Conservation (phyloP, 1,140 invertebrate genomes). For the silkworm (Bombyx mori) region DNA sequence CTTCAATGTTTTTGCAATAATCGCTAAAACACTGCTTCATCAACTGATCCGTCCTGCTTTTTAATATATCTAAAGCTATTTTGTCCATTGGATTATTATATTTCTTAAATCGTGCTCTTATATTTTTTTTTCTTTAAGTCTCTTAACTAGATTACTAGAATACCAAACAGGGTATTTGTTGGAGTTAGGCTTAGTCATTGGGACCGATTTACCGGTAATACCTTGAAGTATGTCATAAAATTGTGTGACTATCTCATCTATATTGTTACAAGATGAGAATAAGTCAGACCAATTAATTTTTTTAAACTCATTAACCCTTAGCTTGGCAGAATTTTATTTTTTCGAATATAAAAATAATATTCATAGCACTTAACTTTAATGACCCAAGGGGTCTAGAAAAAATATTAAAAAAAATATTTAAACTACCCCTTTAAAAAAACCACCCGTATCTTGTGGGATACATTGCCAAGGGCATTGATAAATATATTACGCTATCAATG, state of each 20-base stretch:
- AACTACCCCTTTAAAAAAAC: too few species aligned
- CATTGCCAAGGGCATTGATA: too few species aligned
- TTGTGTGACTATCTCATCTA: constrained; percentile 1
- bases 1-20: too few species aligned
- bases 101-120: constrained; percentile 2
- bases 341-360: too few species aligned
- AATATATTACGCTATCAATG: too few species aligned
- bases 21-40: too few species aligned
- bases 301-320: neutral
- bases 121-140: constrained; percentile 1
- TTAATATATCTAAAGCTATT: neutral
- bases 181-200: neutral
- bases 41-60: too few species aligned
- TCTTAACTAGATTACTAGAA: neutral
- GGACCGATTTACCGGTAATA: neutral
- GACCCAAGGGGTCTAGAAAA: too few species aligned
- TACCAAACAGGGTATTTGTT: constrained; percentile 1
- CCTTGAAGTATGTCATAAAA: constrained; percentile 2
- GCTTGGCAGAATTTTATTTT: too few species aligned
- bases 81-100: constrained; percentile 5
- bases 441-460: too few species aligned
- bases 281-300: constrained; percentile 2
- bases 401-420: too few species aligned
- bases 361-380: too few species aligned
- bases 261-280: neutral